A percentile compares a stretch with the other conserved stretches of the same genome.
Conservation (phyloP, 2,888 invertebrate genomes). For the Cartodere bifasciata region DNA sequence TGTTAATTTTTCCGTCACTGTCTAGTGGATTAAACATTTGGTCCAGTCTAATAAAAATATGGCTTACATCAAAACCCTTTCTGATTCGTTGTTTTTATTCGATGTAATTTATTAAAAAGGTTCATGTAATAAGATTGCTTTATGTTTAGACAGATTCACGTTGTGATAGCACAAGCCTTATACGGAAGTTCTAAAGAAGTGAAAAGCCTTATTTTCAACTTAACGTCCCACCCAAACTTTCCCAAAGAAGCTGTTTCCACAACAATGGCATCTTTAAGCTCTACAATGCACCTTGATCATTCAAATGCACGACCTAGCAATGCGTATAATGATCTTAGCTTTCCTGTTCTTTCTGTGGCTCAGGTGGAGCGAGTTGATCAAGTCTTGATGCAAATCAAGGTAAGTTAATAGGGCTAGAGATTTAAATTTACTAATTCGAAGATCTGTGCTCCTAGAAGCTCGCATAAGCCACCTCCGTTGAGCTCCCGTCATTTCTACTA, state of each 20-base stretch:
- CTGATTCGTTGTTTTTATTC: too few relatives aligned
- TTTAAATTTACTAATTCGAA: constrained; percentile 1
- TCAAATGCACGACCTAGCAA: constrained; percentile 8
- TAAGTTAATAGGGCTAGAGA: constrained; percentile 3
- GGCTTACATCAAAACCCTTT: too few relatives aligned
- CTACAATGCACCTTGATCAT: constrained; percentile 12
- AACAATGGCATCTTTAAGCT: constrained; percentile 23
- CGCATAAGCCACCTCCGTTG: too few relatives aligned
- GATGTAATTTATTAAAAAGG: too few relatives aligned
- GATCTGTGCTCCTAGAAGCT: too few relatives aligned
- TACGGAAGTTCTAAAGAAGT: constrained; percentile 35
- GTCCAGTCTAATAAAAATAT: too few relatives aligned
- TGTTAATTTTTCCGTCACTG: too few relatives aligned
- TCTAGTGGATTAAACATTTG: too few relatives aligned
- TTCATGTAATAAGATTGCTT: too few relatives aligned
- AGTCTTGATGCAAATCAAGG: constrained; percentile 22
- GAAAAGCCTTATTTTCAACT: constrained; percentile 32
- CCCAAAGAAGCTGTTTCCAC: constrained; percentile 21
- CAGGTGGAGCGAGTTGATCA: constrained; percentile 28
- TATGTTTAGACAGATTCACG: constrained; percentile 35
- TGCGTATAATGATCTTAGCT: constrained; percentile 15
- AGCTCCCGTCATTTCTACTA: too few relatives aligned
- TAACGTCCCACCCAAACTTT: constrained; percentile 25
- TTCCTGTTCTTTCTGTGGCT: constrained; percentile 24
- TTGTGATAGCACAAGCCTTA: constrained; percentile 38